A percentile compares a stretch with the other conserved stretches of the same genome.
phyloP scores from a whole-genome alignment of 2,797 vertebrate genomes.

The Pangasius larnaudii region DNA sequence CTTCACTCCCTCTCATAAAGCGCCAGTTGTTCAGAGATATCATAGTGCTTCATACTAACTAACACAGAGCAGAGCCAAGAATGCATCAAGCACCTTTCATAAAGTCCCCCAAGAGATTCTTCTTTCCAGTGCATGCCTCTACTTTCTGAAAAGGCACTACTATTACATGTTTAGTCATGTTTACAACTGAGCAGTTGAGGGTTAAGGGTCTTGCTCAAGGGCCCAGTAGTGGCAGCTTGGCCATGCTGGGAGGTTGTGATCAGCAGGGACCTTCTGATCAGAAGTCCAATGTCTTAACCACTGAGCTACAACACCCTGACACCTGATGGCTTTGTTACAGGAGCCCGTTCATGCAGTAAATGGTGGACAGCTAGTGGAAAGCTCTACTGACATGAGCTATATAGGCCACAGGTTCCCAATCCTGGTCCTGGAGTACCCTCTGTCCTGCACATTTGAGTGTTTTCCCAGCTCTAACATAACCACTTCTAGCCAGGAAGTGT shows the following conservation, averaged over 20 bases:
- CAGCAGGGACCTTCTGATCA: too few relatives aligned
- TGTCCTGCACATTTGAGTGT: neutral
- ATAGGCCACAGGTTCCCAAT: neutral
- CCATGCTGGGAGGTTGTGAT: too few relatives aligned
- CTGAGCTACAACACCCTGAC: too few relatives aligned
- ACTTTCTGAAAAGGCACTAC: neutral
- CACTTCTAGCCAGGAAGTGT: too few relatives aligned
- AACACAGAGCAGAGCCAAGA: constrained; percentile 25
- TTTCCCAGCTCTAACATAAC: neutral
- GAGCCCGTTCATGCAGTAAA: neutral
- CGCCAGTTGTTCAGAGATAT: constrained; percentile 47
- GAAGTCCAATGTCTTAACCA: too few relatives aligned
- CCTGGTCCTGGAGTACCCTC: neutral
- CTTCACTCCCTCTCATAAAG: constrained; percentile 24
- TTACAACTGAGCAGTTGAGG: too few relatives aligned
- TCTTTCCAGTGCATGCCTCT: neutral
- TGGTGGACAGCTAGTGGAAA: neutral
- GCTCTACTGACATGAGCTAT: neutral
- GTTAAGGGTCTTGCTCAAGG: too few relatives aligned
- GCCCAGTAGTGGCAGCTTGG: too few relatives aligned
- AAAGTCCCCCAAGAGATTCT: neutral
- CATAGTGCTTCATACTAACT: constrained; percentile 14
- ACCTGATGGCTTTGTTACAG: neutral
- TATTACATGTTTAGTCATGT: neutral
- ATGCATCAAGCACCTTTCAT: constrained; percentile 27